Evolutionary conservation across 2,113 vertebrate species (phyloP), one percentile per base, ranked within the genome.

Genomic region (Equus przewalskii): DNA sequence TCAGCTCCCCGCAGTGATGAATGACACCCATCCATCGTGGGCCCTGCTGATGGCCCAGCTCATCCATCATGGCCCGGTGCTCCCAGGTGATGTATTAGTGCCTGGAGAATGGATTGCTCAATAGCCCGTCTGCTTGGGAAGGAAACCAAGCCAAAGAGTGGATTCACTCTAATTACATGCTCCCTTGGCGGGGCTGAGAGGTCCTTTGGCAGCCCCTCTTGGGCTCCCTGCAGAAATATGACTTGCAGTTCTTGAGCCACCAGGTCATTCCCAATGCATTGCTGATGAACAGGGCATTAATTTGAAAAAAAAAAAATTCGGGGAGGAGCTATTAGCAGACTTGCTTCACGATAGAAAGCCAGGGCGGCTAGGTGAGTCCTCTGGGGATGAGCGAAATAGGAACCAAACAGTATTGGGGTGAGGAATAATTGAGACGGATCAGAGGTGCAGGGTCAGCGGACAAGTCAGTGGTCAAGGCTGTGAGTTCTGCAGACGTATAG

Each of bases 121-220:
- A 94, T 1, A 70, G 95, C 94, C 51, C 79, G 97, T 96, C 98
- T 99, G 98, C 98, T 98, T 98, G 97, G 97, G 98, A 98, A 98
- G 97, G 98, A 98, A 99, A 97, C 98, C 82, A 98, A 99, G 98
- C 98, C 99, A 99, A 98, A 97, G 97, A 98, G 95, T 98, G 97
- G 98, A 99, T 98, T 99, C 98, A 98, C 97, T 99, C 98, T 99
- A 99, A 99, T 99, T 99, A 98, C 98, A 96, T 89, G 96, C 97
- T 97, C 97, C 98, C 97, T 97, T 95, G 91, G 95, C 94, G 0
- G 65, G 26, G 41, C 96, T 92, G 97, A 95, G 64, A 98, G 92
- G 96, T 73, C 51, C 93, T 95, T 98, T 98, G 98, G 98, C 98
- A 98, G 92, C 6, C 85, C 96, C 97, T 97, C 60, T 67, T 79